Conservation (phyloP, 2,797 vertebrate species). For the Linurgus olivaceus region DNA sequence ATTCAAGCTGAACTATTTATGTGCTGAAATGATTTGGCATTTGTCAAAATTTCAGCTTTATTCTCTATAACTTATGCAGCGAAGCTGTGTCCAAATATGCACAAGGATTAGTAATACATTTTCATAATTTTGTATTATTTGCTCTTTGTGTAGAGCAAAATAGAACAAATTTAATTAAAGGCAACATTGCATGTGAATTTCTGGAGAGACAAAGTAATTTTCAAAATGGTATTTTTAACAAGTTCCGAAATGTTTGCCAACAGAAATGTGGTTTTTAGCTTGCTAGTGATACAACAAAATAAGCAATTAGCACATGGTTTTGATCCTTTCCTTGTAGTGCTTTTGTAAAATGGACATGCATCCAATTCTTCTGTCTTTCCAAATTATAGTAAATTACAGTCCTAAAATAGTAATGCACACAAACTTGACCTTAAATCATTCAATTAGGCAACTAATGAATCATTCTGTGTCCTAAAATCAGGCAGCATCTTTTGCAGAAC, state of each 20-base stretch:
- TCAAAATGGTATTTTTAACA: not conserved
- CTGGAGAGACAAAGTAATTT: not conserved
- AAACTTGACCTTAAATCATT: not conserved
- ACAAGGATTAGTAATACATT: not conserved
- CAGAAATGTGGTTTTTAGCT: not conserved
- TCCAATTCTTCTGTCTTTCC: not conserved
- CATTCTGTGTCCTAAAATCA: not conserved
- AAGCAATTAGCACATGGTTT: not conserved
- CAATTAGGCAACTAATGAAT: slow-evolving; percentile 28
- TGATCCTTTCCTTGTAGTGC: not conserved
- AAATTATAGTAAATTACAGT: slow-evolving; percentile 6
- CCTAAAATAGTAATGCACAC: slow-evolving; percentile 28
- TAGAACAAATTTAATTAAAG: not conserved
- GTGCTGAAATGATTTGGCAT: not conserved
- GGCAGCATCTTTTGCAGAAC: not conserved
- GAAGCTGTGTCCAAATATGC: not conserved
- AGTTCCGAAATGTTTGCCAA: not conserved
- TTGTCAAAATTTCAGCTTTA: not conserved
- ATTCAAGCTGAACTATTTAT: not conserved
- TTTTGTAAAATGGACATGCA: not conserved
- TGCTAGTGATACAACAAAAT: not conserved
- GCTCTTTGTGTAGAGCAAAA: not conserved
- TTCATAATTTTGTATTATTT: not conserved
- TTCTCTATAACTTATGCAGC: not conserved
- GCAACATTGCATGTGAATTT: not conserved